Evolutionary conservation across 30 jellyfish, hydroid and myxozoan genomes (phyloP), one percentile per base, ranked within the genome.

Genomic region (Aurelia aurita): DNA sequence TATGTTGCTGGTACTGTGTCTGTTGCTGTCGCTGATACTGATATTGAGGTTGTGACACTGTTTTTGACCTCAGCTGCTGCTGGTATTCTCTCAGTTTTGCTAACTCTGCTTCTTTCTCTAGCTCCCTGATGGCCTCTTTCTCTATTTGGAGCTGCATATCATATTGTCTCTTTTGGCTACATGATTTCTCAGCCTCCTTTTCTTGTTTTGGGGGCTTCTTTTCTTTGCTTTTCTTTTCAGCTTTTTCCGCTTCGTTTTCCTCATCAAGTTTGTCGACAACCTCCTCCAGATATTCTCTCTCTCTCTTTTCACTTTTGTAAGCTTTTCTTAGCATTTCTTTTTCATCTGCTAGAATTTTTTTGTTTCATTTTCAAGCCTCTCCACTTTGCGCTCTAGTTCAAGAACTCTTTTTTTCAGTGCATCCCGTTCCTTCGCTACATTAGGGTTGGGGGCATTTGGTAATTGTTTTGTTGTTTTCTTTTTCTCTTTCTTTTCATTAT

Each of bases 381-480:
- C 77, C 77, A 65, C 77, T 65, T 65, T 65, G 14, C 57, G 57
- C 77, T 65, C 77, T 27, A 65, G n/a, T 65, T 65, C 55, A 12
- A 27, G n/a, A 31, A 65, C 77, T 43, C 77, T 65, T 31, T 43
- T 65, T 47, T 65, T 65, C 19, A 65, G 57, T 2, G 77, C 77
- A 65, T 65, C 57, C 57, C 77, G 53, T 19, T 65, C 77, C 53
- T 65, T 65, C 22, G 26, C 57, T 31, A 65, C 22, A 27, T 65
- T 54, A 19, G 72, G 16, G 72, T 29, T 59, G 72, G 72, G 72
- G 72, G 72, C 72, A 31, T 59, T 59, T 4, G 72, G 43, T 59
- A 20, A 31, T 59, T 59, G 72, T 59, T 59, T 59, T 59, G 29
- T 35, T 35, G 72, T 59, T 59, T 59, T 59, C 35, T 59, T 59